Evolutionary conservation across 2,888 invertebrate species (phyloP).

Genomic region (Chrysotoxum bicinctum): DNA sequence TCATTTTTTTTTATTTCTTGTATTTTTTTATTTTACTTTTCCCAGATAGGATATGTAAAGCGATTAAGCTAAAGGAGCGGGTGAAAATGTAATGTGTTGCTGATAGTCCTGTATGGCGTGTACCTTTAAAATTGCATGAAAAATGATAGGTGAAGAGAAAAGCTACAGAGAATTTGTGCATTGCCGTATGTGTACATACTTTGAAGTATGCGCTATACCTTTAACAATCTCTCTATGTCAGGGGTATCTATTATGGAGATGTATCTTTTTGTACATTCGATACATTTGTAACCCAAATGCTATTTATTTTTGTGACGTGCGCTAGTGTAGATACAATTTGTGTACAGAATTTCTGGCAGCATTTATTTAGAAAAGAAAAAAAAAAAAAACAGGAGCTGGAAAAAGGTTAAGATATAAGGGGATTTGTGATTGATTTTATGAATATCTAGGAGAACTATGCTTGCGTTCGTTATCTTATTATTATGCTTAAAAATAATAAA

Average conservation of each 20-base stretch:
- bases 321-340: not conserved
- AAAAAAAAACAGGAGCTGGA: not conserved
- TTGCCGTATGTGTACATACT: not conserved
- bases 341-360: too few relatives aligned
- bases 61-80: constrained; percentile 58
- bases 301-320: not conserved
- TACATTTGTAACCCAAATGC: constrained; percentile 6
- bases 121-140: constrained; percentile 60
- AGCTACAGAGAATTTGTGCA: not conserved
- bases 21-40: not conserved
- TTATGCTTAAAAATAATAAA: too few relatives aligned
- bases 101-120: constrained; percentile 38
- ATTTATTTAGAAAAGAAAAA: not conserved
- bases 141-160: constrained; percentile 36
- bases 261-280: constrained; percentile 5
- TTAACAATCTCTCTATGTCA: constrained; percentile 11
- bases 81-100: constrained; percentile 56
- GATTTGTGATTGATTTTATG: not conserved
- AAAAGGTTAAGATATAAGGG: not conserved
- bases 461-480: too few relatives aligned
- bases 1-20: constrained; percentile 22
- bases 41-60: constrained; percentile 45
- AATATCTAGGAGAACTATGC: not conserved
- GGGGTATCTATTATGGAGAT: not conserved
- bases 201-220: not conserved